A percentile compares a stretch with the other conserved stretches of the same genome.
These are phyloP conservation scores for Hemaris fuciformis DNA, from an alignment of 2,888 invertebrate genomes.

Conservation along the genomic window DNA sequence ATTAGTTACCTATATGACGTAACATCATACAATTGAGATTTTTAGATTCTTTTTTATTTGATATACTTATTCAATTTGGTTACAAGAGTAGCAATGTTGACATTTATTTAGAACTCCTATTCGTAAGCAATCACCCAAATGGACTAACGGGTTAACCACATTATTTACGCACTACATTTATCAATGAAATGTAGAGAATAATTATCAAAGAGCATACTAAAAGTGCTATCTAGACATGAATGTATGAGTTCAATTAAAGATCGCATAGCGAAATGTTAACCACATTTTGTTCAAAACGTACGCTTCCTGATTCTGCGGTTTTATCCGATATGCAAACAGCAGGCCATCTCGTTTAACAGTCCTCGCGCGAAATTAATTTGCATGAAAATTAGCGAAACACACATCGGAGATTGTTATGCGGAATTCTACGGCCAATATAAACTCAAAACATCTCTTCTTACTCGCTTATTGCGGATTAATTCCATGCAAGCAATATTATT, in stretches of 20 bases:
- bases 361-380: conserved; percentile 16
- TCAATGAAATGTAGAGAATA: not conserved
- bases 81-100: not conserved
- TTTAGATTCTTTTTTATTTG: too few relatives aligned
- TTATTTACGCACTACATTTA: not conserved
- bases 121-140: not conserved
- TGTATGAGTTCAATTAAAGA: not conserved
- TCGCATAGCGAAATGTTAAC: conserved; percentile 5
- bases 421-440: conserved; percentile 10
- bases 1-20: too few relatives aligned
- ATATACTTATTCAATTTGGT: not conserved
- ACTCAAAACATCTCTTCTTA: not conserved
- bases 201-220: not conserved
- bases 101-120: not conserved
- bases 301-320: conserved; percentile 41
- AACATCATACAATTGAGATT: too few relatives aligned
- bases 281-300: conserved; percentile 9
- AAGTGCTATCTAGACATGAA: not conserved
- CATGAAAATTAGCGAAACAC: conserved; percentile 16
- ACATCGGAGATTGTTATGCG: conserved; percentile 4
- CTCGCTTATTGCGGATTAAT: not conserved
- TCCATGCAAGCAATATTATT: too few relatives aligned
- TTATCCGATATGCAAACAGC: conserved; percentile 62
- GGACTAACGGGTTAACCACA: not conserved
- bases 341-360: conserved; percentile 9